Conservation (phyloP, 2,797 vertebrate species). For the Leucoraja ocellata region DNA sequence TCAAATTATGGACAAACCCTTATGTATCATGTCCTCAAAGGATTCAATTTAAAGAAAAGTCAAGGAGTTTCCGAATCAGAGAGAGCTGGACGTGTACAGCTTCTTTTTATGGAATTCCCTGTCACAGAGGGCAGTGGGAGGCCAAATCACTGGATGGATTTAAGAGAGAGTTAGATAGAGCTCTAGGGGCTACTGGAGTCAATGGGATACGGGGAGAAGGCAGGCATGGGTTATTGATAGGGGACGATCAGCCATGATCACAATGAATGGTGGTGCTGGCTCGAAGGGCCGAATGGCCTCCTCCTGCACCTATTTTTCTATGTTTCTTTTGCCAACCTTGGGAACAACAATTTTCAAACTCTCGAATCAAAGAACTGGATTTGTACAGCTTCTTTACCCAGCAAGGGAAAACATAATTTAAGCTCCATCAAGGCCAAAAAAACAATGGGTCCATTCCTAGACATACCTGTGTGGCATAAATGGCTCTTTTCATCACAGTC, state of each 20-base stretch:
- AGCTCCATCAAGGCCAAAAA: not conserved
- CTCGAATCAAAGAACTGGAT: not conserved
- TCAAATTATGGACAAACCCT: not conserved
- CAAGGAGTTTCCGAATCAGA: not conserved
- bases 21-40: not conserved
- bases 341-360: not conserved
- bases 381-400: not conserved
- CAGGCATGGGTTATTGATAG: too few species aligned
- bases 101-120: not conserved
- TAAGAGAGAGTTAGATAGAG: too few species aligned
- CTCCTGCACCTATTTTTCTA: too few species aligned
- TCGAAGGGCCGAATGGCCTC: too few species aligned
- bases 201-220: too few species aligned
- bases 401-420: not conserved
- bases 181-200: too few species aligned
- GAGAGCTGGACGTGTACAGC: not conserved
- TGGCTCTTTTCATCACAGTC: slow-evolving; percentile 93
- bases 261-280: too few species aligned
- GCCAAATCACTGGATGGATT: too few species aligned
- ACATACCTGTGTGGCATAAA: slow-evolving; percentile 87
- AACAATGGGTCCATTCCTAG: not conserved
- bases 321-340: not conserved
- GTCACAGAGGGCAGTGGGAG: too few species aligned
- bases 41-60: not conserved
- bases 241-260: too few species aligned